Conservation (phyloP, 2,797 vertebrate genomes). For the Syngnathus rostellatus region DNA sequence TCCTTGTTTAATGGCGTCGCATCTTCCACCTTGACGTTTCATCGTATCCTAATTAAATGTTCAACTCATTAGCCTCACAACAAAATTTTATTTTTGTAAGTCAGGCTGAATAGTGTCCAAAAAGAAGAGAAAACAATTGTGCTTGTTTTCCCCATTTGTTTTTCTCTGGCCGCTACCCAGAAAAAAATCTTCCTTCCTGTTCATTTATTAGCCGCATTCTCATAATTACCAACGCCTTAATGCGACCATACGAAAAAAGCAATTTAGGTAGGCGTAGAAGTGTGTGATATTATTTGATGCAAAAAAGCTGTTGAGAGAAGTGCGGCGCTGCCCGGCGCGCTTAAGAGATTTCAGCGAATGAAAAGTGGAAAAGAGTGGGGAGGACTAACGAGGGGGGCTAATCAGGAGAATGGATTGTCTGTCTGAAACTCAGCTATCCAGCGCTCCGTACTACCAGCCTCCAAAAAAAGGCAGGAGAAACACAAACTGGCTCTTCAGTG, state of each 20-base stretch:
- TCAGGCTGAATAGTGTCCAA: background rate
- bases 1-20: slow-evolving; percentile 10
- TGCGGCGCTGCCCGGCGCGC: slow-evolving; percentile 2
- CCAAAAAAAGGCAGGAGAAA: slow-evolving; percentile 18
- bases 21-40: slow-evolving; percentile 8
- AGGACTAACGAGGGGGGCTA: slow-evolving; percentile 43
- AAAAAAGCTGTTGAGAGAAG: slow-evolving; percentile 18
- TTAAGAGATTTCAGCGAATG: slow-evolving; percentile 38
- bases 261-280: slow-evolving; percentile 7
- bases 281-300: slow-evolving; percentile 15
- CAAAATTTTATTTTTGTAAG: background rate
- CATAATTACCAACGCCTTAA: slow-evolving; percentile 3
- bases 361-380: slow-evolving; percentile 22
- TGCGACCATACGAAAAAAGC: background rate
- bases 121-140: too few species aligned
- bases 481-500: slow-evolving; percentile 34
- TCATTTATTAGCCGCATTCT: background rate
- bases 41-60: slow-evolving; percentile 1
- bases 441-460: slow-evolving; percentile 52
- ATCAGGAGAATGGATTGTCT: slow-evolving; percentile 43
- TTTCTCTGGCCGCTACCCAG: too few species aligned
- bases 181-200: too few species aligned
- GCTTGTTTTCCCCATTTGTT: too few species aligned
- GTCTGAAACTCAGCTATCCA: slow-evolving; percentile 32
- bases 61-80: background rate